A percentile compares a stretch with the other conserved stretches of the same genome.
Evolutionary conservation across 2,888 invertebrate species (phyloP).

Genomic region (Troides aeacus): DNA sequence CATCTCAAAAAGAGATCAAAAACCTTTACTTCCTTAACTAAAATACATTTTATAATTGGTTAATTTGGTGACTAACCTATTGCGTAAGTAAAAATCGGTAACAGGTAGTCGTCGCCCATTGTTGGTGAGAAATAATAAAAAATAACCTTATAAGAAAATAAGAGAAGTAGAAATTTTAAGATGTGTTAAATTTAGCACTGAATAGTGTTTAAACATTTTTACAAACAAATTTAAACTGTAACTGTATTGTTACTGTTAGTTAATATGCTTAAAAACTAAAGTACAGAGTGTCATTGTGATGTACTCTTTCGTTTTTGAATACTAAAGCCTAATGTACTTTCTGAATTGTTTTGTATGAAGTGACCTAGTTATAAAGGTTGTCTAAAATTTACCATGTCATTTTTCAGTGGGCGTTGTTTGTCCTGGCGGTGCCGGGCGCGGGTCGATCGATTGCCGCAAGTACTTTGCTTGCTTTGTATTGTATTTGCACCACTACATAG

Average conservation of each 20-base stretch:
- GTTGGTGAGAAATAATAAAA: too few species aligned
- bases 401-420: constrained; percentile 49
- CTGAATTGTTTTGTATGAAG: neutral
- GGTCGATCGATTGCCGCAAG: constrained; percentile 62
- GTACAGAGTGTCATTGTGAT: neutral
- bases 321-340: neutral
- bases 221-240: too few species aligned
- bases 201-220: too few species aligned
- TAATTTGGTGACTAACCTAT: too few species aligned
- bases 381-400: constrained; percentile 55
- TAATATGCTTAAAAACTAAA: neutral
- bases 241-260: neutral
- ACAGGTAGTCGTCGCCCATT: too few species aligned
- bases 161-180: too few species aligned
- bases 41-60: too few species aligned
- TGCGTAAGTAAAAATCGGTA: too few species aligned
- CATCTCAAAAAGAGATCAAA: too few species aligned
- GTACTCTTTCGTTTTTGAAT: neutral
- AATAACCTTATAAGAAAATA: too few species aligned
- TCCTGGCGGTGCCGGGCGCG: constrained; percentile 68
- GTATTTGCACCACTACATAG: constrained; percentile 31
- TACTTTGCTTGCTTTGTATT: constrained; percentile 40
- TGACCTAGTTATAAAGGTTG: constrained; percentile 32
- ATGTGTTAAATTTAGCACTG: too few species aligned
- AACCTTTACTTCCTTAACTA: too few species aligned